These are phyloP conservation scores for Nestor notabilis DNA, from an alignment of 2,113 vertebrate genomes.

Conservation along the genomic window DNA sequence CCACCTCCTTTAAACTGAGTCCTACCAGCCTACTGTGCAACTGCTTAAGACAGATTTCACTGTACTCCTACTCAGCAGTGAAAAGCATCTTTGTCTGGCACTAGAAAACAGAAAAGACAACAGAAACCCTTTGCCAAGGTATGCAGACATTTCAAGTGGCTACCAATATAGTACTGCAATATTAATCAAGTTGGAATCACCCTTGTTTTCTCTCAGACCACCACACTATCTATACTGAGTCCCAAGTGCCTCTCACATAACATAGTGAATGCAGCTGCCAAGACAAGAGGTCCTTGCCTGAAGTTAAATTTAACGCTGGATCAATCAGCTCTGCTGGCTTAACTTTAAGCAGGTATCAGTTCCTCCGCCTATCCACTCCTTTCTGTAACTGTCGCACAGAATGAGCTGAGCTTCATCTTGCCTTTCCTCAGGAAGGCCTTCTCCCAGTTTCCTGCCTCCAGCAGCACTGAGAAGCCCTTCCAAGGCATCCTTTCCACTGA, in stretches of 20 bases:
- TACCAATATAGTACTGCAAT: background rate
- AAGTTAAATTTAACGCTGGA: constrained; percentile 12
- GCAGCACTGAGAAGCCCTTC: background rate
- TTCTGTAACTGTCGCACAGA: background rate
- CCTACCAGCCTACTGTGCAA: background rate
- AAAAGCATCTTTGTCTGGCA: constrained; percentile 17
- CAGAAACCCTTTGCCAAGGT: background rate
- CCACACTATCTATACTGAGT: background rate
- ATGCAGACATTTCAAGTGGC: constrained; percentile 41
- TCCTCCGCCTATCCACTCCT: background rate
- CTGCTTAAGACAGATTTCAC: background rate
- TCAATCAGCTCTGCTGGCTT: background rate
- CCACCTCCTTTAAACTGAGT: background rate
- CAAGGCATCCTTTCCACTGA: background rate
- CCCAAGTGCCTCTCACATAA: background rate
- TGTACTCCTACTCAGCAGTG: background rate
- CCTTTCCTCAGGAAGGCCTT: background rate
- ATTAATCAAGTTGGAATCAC: background rate
- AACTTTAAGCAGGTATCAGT: background rate
- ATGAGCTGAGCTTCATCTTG: background rate
- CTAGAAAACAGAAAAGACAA: background rate
- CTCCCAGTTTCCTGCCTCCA: background rate
- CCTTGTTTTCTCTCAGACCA: background rate
- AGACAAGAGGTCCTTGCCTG: background rate
- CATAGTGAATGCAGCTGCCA: background rate